Percentiles rank a stretch among this genome's conserved stretches.
Evolutionary conservation across 2,113 vertebrate genomes (phyloP).

Genomic region (Albula goreensis): DNA sequence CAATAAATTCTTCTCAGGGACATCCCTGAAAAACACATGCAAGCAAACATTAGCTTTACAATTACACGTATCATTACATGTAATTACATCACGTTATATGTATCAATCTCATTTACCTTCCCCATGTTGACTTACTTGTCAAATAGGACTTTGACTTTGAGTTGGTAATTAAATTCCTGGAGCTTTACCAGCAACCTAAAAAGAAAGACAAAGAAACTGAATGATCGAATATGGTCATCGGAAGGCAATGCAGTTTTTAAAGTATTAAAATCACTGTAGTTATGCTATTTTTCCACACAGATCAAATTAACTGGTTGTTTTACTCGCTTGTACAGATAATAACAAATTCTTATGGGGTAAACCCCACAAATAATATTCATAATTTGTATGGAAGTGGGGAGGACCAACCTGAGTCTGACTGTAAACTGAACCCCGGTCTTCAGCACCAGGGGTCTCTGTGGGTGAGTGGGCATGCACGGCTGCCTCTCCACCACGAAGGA

Average conservation of each 20-base stretch:
- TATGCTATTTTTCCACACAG: too few species aligned
- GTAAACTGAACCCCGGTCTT: conserved; percentile 85
- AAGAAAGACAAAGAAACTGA: neutral
- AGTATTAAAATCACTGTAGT: too few species aligned
- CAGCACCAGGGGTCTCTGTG: conserved; percentile 80
- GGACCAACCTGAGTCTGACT: conserved; percentile 78
- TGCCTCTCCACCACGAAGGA: conserved; percentile 93
- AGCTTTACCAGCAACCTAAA: conserved; percentile 85
- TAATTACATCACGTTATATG: too few species aligned
- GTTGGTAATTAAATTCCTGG: conserved; percentile 79
- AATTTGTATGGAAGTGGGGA: neutral
- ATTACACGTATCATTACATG: neutral
- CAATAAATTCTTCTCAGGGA: conserved; percentile 73
- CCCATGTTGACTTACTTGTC: conserved; percentile 80
- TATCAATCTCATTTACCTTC: neutral
- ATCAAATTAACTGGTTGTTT: too few species aligned
- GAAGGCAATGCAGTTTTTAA: too few species aligned
- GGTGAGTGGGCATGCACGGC: conserved; percentile 81
- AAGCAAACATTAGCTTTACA: neutral
- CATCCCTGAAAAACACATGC: conserved; percentile 71
- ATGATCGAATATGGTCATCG: neutral
- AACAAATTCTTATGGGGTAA: neutral
- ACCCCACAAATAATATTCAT: neutral
- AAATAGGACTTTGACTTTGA: conserved; percentile 87
- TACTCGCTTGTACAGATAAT: neutral